Evolutionary conservation across 2,888 invertebrate species (phyloP), one percentile per base, ranked within the genome.

Genomic region (Pinctada fucata): DNA sequence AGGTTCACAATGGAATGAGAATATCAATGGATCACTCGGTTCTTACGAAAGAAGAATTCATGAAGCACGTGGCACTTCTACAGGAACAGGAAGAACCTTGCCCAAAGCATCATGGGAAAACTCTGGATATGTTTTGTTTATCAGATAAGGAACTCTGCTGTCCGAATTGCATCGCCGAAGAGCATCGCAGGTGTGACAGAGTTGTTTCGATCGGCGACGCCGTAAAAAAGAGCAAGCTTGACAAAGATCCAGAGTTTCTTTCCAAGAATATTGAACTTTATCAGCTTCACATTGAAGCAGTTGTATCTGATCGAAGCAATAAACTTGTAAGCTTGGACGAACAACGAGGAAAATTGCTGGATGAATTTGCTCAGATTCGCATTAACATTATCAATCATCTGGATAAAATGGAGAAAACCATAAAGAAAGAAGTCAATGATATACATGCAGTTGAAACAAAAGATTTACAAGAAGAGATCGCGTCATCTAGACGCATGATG

Each of bases 401-500:
- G 2, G 86, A 86, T 66, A 86, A 84, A 51, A 81, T 85, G 80
- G 85, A 86, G 70, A 84, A 82, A 45, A 83, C 84, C 16, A 66
- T 85, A 6, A 83, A 83, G 47, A 78, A 78, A 2, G 82, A 84
- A 31, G 76, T 87, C 4, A 83, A 82, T 10, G 80, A 85, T 31
- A 85, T 86, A 6, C 85, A 87, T 51, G 80, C 76, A 47, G 75
- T 76, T 6, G 87, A 87, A 71, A 77, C 78, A 13, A 85, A 79
- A 72, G 81, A 83, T 52, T 78, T 86, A 2, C 82, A 84, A 6
- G 78, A 75, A n/a, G 87, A 87, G 45, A 72, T 82, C 3, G 78
- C 76, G 8, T 79, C 78, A 66, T 84, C 83, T 65, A 79, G 81
- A 48, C 81, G 83, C 68, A 84, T 86, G 2, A 75, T 83, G 47